These are phyloP conservation scores for Bothrops jararaca DNA, from an alignment of 2,113 vertebrate genomes.

Conservation along the genomic window DNA sequence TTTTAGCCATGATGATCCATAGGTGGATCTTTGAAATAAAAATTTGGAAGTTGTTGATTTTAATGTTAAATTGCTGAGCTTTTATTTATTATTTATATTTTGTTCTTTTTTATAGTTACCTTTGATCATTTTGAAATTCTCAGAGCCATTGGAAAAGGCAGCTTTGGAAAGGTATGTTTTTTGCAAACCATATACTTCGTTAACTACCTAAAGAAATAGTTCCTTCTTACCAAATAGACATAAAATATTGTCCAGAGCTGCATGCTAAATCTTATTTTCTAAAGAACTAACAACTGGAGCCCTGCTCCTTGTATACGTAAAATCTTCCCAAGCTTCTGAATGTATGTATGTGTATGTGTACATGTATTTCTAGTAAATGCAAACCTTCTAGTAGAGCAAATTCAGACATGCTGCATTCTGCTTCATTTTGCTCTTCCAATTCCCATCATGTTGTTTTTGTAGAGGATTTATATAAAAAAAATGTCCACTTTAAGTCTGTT, in stretches of 20 bases:
- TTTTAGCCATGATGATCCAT: neutral
- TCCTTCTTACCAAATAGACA: neutral
- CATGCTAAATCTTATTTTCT: constrained; percentile 38
- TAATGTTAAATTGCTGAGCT: neutral
- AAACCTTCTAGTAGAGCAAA: neutral
- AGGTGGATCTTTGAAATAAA: neutral
- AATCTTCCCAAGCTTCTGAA: constrained; percentile 13
- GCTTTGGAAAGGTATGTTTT: constrained; percentile 92
- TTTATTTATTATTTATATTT: constrained; percentile 29
- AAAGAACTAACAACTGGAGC: constrained; percentile 2
- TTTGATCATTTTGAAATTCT: constrained; percentile 98
- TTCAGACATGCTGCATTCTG: neutral
- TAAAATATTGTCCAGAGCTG: neutral
- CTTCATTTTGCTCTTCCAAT: neutral
- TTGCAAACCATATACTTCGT: neutral
- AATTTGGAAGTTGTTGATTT: neutral
- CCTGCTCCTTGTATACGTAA: neutral
- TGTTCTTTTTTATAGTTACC: constrained; percentile 80
- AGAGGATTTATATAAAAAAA: neutral
- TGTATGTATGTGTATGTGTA: constrained; percentile 32
- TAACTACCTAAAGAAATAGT: neutral
- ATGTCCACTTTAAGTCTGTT: neutral
- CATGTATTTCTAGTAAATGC: constrained; percentile 20
- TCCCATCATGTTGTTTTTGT: neutral
- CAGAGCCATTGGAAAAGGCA: constrained; percentile 96